Conservation (phyloP, 2,113 vertebrate species). For the Heloderma charlesbogerti region DNA sequence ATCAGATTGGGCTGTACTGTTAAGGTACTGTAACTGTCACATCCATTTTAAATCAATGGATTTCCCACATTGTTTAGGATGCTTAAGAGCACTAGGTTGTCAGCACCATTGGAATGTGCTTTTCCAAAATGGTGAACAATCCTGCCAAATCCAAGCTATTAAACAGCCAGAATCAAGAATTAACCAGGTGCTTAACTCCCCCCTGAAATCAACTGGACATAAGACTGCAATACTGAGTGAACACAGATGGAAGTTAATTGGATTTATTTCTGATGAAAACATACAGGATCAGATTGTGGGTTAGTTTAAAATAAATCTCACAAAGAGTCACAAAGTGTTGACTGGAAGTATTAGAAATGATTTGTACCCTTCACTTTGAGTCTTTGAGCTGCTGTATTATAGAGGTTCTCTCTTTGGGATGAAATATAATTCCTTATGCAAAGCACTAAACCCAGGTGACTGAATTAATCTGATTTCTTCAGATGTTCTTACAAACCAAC, state of each 20-base stretch:
- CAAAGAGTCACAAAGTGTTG: neutral
- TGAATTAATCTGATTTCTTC: neutral
- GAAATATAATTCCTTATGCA: neutral
- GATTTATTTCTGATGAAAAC: neutral
- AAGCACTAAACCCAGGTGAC: neutral
- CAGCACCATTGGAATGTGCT: neutral
- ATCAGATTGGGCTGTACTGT: conserved; percentile 30
- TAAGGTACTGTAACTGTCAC: neutral
- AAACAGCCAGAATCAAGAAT: neutral
- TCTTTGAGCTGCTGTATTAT: neutral
- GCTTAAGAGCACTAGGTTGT: neutral
- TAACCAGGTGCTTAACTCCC: neutral
- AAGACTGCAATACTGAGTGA: neutral
- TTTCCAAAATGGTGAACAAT: conserved; percentile 18
- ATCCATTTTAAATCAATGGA: conserved; percentile 45
- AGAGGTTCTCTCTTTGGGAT: neutral
- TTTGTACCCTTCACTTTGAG: neutral
- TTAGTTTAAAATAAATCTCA: neutral
- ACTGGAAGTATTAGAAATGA: neutral
- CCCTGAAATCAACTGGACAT: neutral
- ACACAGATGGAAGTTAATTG: neutral
- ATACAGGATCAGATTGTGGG: neutral
- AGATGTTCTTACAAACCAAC: neutral
- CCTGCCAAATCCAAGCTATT: neutral
- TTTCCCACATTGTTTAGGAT: conserved; percentile 46